Percentiles rank a stretch among this genome's conserved stretches.
Conservation (phyloP, 1,140 invertebrate genomes). For the Heliconius melpomene region DNA sequence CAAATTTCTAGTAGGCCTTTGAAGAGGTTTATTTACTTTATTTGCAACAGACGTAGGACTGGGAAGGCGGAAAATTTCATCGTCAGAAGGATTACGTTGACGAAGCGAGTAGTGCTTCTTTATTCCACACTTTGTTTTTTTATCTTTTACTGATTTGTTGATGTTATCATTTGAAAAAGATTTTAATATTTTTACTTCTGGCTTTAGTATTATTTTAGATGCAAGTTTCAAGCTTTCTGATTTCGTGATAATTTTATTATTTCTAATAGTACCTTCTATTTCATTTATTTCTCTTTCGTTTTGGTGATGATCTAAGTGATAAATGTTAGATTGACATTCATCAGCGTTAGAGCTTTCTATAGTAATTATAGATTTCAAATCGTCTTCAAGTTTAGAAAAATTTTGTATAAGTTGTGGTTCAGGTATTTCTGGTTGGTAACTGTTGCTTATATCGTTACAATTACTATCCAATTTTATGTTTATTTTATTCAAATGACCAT, state of each 20-base stretch:
- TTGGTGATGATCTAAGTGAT: conserved; percentile 68
- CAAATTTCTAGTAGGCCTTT: conserved; percentile 38
- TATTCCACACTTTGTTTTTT: conserved; percentile 61
- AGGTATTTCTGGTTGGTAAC: conserved; percentile 52
- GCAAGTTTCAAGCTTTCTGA: conserved; percentile 68
- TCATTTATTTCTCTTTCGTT: conserved; percentile 79
- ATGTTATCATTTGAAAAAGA: conserved; percentile 73
- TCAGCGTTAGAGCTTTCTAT: conserved; percentile 70
- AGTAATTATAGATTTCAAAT: conserved; percentile 75
- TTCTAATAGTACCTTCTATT: conserved; percentile 76
- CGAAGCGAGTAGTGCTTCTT: conserved; percentile 79
- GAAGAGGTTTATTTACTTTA: conserved; percentile 44
- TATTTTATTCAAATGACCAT: conserved; percentile 72
- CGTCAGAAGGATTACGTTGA: conserved; percentile 73
- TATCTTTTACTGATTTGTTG: conserved; percentile 50
- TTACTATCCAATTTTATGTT: conserved; percentile 38
- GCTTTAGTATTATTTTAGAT: conserved; percentile 50
- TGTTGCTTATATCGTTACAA: conserved; percentile 45
- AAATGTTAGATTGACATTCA: conserved; percentile 60
- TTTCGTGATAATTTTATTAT: conserved; percentile 75
- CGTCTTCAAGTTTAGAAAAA: conserved; percentile 71
- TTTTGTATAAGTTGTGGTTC: conserved; percentile 61
- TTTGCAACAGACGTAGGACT: conserved; percentile 65
- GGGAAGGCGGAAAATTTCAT: conserved; percentile 60
- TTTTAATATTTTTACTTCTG: conserved; percentile 63